These are phyloP conservation scores for Fragum whitleyi DNA, from an alignment of 2,888 invertebrate genomes.

Conservation along the genomic window DNA sequence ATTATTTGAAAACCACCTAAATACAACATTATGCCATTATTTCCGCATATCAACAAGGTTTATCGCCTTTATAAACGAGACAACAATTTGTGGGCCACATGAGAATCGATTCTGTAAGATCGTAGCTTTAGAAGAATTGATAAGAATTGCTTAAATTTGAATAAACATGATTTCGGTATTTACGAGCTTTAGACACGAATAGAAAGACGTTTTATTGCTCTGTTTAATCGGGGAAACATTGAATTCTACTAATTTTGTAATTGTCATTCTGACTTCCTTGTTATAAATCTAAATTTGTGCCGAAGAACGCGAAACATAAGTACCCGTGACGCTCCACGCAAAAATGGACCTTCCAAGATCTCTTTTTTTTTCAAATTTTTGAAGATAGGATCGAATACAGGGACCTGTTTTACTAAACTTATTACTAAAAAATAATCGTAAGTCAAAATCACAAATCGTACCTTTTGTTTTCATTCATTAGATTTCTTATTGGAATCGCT, in stretches of 20 bases:
- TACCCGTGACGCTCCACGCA: no score
- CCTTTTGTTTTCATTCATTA: no score
- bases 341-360: no score
- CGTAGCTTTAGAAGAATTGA: background rate
- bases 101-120: background rate
- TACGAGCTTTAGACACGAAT: background rate
- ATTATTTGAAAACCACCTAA: no score
- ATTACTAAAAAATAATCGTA: no score
- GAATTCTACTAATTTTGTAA: background rate
- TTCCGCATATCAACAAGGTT: background rate
- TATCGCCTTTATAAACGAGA: constrained; percentile 1
- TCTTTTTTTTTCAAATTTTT: no score
- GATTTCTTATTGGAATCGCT: no score
- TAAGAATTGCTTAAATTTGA: background rate
- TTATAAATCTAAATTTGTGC: background rate
- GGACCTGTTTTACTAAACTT: no score
- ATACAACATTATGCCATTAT: background rate
- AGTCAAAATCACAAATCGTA: no score
- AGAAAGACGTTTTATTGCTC: background rate
- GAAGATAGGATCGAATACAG: no score
- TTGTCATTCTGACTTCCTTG: background rate
- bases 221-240: background rate
- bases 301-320: no score
- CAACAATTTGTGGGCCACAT: background rate
- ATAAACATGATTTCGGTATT: background rate